These are phyloP conservation scores for Nannospalax galili DNA, from an alignment of 2,113 vertebrate genomes.

Conservation along the genomic window DNA sequence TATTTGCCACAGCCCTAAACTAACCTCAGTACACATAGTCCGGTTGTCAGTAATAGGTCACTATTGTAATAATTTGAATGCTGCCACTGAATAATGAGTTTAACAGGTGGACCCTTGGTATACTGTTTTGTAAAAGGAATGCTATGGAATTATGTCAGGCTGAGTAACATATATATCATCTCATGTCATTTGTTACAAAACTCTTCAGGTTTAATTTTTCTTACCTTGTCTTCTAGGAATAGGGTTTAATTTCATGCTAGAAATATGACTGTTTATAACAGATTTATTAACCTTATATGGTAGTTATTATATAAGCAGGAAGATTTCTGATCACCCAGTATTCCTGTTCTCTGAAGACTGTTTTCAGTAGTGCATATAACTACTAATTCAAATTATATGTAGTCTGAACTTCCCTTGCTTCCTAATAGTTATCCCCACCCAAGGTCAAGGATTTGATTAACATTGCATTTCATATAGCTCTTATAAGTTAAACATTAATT, in stretches of 20 bases:
- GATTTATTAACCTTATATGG: slow-evolving; percentile 19
- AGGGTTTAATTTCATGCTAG: slow-evolving; percentile 53
- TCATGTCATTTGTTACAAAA: neutral
- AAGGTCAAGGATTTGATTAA: slow-evolving; percentile 65
- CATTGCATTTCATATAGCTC: slow-evolving; percentile 65
- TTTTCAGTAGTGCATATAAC: neutral
- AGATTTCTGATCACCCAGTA: neutral
- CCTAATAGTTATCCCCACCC: slow-evolving; percentile 7
- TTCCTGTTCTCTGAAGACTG: neutral
- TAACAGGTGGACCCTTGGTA: neutral
- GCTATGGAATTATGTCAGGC: neutral
- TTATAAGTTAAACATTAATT: slow-evolving; percentile 75
- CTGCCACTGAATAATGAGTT: slow-evolving; percentile 36
- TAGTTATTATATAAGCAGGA: neutral
- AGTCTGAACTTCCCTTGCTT: slow-evolving; percentile 37
- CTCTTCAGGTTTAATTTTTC: slow-evolving; percentile 16
- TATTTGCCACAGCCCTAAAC: neutral
- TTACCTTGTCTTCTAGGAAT: slow-evolving; percentile 17
- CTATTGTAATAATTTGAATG: slow-evolving; percentile 47
- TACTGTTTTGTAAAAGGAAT: slow-evolving; percentile 46
- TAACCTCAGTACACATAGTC: neutral
- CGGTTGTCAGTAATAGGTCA: neutral
- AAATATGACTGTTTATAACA: slow-evolving; percentile 27
- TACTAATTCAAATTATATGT: neutral
- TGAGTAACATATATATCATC: neutral